phyloP scores from a whole-genome alignment of 2,113 vertebrate genomes.

The Falcunculus frontatus region DNA sequence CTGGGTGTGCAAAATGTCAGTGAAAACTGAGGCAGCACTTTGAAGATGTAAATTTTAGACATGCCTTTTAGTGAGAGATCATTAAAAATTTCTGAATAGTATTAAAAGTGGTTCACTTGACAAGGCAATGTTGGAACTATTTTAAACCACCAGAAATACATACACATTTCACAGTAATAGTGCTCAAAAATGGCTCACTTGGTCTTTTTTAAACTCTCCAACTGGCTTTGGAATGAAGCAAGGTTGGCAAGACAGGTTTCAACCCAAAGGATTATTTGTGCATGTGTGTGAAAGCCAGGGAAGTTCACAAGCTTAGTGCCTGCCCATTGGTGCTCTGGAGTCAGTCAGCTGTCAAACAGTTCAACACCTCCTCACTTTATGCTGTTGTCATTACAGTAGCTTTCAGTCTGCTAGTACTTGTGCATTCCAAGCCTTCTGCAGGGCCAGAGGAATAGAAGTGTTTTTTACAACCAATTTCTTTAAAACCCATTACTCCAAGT shows the following conservation, averaged over 20 bases:
- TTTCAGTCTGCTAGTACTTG: background rate
- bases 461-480: background rate
- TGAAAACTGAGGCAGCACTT: background rate
- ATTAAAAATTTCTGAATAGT: background rate
- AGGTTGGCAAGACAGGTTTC: background rate
- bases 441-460: rapidly evolving
- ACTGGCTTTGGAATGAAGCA: background rate
- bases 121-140: background rate
- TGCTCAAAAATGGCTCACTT: background rate
- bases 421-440: background rate
- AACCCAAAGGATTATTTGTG: background rate
- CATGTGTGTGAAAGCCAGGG: background rate
- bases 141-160: background rate
- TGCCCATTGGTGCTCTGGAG: background rate
- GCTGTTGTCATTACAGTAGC: background rate
- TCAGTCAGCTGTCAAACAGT: background rate
- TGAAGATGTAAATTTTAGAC: background rate
- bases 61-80: background rate
- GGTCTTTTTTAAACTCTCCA: background rate
- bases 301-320: background rate
- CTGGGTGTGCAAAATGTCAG: background rate
- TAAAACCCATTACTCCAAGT: background rate
- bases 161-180: background rate
- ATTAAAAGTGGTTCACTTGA: background rate
- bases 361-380: background rate